Base-by-base conservation (phyloP, 2,113 vertebrate genomes). In the Boulengerochromis microlepis region DNA sequence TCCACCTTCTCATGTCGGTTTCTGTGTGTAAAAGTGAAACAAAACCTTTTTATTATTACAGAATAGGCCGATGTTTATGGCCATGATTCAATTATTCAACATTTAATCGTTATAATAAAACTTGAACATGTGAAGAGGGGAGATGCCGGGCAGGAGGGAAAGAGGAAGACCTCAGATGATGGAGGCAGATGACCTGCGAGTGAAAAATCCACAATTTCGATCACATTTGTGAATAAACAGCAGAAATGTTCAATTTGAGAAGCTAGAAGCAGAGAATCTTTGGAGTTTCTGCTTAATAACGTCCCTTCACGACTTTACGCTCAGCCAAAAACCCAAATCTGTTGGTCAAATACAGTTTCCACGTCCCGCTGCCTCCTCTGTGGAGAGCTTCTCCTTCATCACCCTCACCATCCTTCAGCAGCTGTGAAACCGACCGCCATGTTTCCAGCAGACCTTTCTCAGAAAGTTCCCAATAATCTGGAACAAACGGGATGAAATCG, bases 41-140 rank as follows among this genome's bases (percentile, higher is more conserved):
- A 4, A 76, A 47, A 26, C 5, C 69, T 10, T 69, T 22, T 18
- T 7, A 6, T 24, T 42, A 42, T 26, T 26, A 74, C 42, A 19
- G 24, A 76, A 31, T 2, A 3, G 9, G 5, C 24, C 1, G 6
- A 18, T 5, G 24, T 31, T 76, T 1, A 1, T 4, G 71, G 24
- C 16, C 15, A 0, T 0, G 16, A 50, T 50, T 76, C 26, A 50
- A 31, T 12, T 47, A 31, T n/a, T 47, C 45, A 5, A 29, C 24
- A 11, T 47, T 47, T 16, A 47, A 7, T 76, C 3, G 5, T 29
- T 76, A 47, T 29, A 47, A 18, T 47, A 29, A 76, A 47, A 18
- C 9, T 6, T 11, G 59, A 33, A 64, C 16, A 6, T 59, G 56
- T 59, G 26, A 29, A 64, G 59, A 33, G 29, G 29, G 57, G 57